Conservation (phyloP, 2,888 invertebrate genomes). For the Volucella inflata region DNA sequence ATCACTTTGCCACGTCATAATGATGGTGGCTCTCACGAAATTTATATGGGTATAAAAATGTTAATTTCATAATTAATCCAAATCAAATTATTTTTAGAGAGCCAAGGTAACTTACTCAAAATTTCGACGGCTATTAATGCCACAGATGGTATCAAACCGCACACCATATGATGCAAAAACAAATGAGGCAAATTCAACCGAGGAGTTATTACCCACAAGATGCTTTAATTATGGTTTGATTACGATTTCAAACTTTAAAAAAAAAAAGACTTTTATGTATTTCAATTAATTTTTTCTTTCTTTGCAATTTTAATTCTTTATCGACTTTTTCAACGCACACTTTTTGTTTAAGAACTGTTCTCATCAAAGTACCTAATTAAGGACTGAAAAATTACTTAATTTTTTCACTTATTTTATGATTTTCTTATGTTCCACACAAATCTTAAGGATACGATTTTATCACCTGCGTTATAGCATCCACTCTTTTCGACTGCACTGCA, state of each 20-base stretch:
- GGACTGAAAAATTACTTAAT: neutral
- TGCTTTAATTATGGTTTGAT: conserved; percentile 15
- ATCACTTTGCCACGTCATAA: conserved; percentile 50
- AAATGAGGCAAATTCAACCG: conserved; percentile 66
- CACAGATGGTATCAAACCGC: conserved; percentile 81
- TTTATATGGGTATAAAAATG: conserved; percentile 30
- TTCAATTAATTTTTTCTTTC: neutral
- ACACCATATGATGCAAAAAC: conserved; percentile 81
- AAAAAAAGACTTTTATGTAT: conserved; percentile 33
- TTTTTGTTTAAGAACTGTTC: conserved; percentile 16
- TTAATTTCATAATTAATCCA: conserved; percentile 27
- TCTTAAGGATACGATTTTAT: neutral
- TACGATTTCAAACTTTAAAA: conserved; percentile 12
- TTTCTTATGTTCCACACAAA: neutral
- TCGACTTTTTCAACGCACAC: conserved; percentile 16
- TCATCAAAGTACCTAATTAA: conserved; percentile 4
- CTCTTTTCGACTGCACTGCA: conserved; percentile 73
- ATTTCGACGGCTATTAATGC: conserved; percentile 81
- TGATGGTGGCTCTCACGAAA: conserved; percentile 17
- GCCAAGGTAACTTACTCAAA: conserved; percentile 75
- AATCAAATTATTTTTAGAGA: conserved; percentile 5
- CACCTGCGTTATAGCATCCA: conserved; percentile 52
- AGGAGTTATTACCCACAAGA: conserved; percentile 43
- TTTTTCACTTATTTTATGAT: conserved; percentile 1
- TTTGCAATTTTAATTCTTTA: conserved; percentile 20